Percentiles rank a stretch among this genome's conserved stretches.
Evolutionary conservation across 2,113 vertebrate genomes (phyloP).

Genomic region (Mastomys natalensis): DNA sequence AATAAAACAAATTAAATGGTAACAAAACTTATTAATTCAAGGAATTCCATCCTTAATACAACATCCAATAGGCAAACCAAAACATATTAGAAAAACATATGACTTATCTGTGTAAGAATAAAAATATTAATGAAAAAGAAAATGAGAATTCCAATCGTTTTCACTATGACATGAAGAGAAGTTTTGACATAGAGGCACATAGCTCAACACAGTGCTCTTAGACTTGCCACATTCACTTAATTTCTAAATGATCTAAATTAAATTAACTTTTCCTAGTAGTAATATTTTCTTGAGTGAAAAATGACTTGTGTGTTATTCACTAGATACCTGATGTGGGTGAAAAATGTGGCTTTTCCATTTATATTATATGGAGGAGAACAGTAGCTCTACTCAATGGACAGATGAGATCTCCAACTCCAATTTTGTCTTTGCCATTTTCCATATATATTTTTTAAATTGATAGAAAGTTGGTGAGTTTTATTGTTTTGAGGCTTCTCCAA

Average conservation of each 20-base stretch:
- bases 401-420: neutral
- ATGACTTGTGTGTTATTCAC: constrained; percentile 27
- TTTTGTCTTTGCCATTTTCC: neutral
- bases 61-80: no score
- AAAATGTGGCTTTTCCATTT: neutral
- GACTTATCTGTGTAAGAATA: no score
- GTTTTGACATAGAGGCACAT: constrained; percentile 3
- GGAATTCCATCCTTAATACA: no score
- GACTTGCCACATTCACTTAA: neutral
- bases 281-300: constrained; percentile 43
- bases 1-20: no score
- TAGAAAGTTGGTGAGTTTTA: neutral
- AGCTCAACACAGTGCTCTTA: neutral
- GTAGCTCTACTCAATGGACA: neutral
- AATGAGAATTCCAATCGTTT: neutral
- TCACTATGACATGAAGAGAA: neutral
- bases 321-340: neutral
- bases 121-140: no score
- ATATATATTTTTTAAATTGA: neutral
- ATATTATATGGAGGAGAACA: neutral
- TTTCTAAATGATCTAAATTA: neutral
- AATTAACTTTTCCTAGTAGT: constrained; percentile 9
- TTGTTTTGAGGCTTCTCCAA: neutral
- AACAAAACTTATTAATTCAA: no score
- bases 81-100: no score